Conservation (phyloP, 2,113 vertebrate genomes). For the Nicator chloris region DNA sequence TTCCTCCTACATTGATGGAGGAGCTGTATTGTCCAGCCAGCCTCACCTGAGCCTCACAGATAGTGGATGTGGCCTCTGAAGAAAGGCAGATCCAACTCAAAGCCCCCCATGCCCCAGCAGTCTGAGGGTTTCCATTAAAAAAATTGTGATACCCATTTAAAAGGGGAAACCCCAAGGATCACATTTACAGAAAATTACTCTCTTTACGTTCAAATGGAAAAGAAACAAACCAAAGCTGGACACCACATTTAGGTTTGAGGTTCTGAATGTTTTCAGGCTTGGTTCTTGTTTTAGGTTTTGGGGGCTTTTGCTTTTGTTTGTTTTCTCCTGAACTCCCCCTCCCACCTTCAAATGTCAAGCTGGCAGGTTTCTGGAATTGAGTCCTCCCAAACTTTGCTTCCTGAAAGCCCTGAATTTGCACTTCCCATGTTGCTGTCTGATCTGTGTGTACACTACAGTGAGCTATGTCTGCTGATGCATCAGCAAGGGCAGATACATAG, state of each 20-base stretch:
- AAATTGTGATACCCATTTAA: not conserved
- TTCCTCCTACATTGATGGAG: not conserved
- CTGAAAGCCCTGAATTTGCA: constrained; percentile 23
- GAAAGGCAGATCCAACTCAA: not conserved
- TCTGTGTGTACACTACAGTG: not conserved
- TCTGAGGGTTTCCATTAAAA: not conserved
- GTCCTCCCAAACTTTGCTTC: constrained; percentile 8
- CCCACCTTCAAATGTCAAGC: constrained; percentile 45
- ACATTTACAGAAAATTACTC: constrained; percentile 16
- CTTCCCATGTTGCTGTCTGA: not conserved
- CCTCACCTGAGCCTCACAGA: not conserved
- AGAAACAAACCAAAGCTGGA: constrained; percentile 15
- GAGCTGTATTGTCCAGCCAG: not conserved
- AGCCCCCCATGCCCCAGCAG: not conserved
- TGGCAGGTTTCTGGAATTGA: constrained; percentile 54
- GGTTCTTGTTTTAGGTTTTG: constrained; percentile 43
- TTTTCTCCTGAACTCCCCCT: constrained; percentile 42
- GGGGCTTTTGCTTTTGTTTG: constrained; percentile 49
- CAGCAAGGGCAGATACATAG: not conserved
- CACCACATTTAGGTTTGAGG: not conserved
- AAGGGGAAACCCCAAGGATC: not conserved
- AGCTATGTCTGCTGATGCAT: not conserved
- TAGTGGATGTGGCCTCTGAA: not conserved
- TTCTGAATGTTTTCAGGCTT: constrained; percentile 29
- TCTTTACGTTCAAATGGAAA: not conserved